phyloP scores from a whole-genome alignment of 2,888 invertebrate species.

The Lasioglossum marginatum region DNA sequence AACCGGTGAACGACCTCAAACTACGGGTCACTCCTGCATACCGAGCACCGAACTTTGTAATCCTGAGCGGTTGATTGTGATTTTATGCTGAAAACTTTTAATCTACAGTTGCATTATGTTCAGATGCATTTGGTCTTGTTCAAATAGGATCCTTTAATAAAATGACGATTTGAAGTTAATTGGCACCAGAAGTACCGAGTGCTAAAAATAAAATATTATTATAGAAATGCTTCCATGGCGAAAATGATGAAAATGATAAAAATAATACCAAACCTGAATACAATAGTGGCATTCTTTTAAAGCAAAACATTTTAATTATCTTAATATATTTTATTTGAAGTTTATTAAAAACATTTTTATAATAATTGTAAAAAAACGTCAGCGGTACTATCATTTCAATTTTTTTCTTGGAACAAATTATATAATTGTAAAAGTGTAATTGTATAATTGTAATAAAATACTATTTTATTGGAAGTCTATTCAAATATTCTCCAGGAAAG shows the following conservation, averaged over 20 bases:
- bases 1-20: background rate
- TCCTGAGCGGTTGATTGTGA: background rate
- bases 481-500: too few species aligned
- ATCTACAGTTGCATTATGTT: background rate
- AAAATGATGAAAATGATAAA: background rate
- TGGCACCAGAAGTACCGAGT: background rate
- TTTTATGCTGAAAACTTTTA: background rate
- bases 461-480: too few species aligned
- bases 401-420: background rate
- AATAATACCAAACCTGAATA: background rate
- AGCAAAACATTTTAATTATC: background rate
- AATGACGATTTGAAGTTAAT: background rate
- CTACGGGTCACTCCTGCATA: background rate
- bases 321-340: too few species aligned
- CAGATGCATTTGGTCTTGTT: background rate
- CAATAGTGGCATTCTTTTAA: background rate
- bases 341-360: background rate
- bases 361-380: background rate
- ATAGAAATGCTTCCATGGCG: background rate
- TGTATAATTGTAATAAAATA: too few species aligned
- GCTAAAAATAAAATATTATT: background rate
- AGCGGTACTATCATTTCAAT: background rate
- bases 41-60: background rate
- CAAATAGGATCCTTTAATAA: background rate
- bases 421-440: background rate